Percentiles rank a stretch among this genome's conserved stretches.
These are phyloP conservation scores for Chroicocephalus ridibundus DNA, from an alignment of 2,113 vertebrate species.

Conservation along the genomic window DNA sequence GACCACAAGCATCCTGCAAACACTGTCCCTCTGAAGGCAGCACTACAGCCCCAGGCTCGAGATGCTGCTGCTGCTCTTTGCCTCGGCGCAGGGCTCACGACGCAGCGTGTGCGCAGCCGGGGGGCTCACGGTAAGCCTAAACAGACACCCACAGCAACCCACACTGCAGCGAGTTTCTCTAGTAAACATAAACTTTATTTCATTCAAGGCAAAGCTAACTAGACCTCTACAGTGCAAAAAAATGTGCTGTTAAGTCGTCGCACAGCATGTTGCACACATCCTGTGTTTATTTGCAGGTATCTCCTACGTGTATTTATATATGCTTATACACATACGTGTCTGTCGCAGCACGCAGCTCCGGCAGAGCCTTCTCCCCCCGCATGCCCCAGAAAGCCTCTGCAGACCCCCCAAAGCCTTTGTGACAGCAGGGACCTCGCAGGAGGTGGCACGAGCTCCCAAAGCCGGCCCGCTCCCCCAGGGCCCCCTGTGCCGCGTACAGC, in stretches of 20 bases:
- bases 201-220: conserved; percentile 75
- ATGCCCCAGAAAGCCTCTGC: fast-evolving
- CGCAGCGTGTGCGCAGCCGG: fast-evolving
- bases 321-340: background rate
- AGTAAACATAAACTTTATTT: conserved; percentile 75
- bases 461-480: background rate
- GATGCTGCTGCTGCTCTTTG: background rate
- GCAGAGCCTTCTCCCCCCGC: background rate
- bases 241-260: conserved; percentile 38
- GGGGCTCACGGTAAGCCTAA: background rate
- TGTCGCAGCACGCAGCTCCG: background rate
- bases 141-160: background rate
- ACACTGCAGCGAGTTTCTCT: background rate
- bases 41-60: background rate
- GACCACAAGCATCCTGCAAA: background rate
- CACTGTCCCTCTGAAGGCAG: no score
- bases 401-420: background rate
- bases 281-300: background rate
- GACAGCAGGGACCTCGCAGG: background rate
- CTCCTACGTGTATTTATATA: background rate
- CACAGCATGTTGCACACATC: background rate
- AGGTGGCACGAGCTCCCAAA: background rate
- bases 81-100: background rate
- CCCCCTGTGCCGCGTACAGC: background rate
- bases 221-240: conserved; percentile 67